phyloP scores from a whole-genome alignment of 2,113 vertebrate species.

The Pyxicephalus adspersus region DNA sequence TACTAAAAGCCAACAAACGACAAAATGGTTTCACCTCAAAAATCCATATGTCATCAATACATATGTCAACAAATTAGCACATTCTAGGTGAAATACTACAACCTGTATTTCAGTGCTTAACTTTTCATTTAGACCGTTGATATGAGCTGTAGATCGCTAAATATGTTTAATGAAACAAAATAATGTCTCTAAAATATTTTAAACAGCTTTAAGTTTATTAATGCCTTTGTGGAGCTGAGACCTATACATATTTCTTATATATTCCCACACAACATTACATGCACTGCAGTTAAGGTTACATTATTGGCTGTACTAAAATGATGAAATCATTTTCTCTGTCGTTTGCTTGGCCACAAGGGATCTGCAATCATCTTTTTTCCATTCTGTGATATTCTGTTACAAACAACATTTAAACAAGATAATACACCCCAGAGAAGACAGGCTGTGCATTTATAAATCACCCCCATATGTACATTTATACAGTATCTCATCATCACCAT shows the following conservation, averaged over 20 bases:
- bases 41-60: too few species aligned
- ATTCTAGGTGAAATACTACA: too few species aligned
- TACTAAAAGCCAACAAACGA: too few species aligned
- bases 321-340: slow-evolving; percentile 27
- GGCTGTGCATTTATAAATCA: slow-evolving; percentile 14
- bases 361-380: slow-evolving; percentile 39
- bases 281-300: slow-evolving; percentile 28
- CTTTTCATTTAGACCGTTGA: too few species aligned
- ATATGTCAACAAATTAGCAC: too few species aligned
- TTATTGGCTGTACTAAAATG: slow-evolving; percentile 7
- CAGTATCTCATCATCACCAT: slow-evolving; percentile 9
- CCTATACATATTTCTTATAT: not conserved
- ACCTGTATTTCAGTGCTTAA: too few species aligned
- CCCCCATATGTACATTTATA: slow-evolving; percentile 34
- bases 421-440: slow-evolving; percentile 25
- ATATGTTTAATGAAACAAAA: not conserved
- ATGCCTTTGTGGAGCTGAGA: not conserved
- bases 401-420: slow-evolving; percentile 23
- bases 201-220: not conserved
- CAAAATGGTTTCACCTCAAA: too few species aligned
- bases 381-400: slow-evolving; percentile 14
- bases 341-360: slow-evolving; percentile 17
- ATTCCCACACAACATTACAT: not conserved
- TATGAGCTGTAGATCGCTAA: not conserved
- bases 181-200: not conserved